Conservation (phyloP, 64 coral and sea anemone genomes). For the Catalaphyllia jardinei region DNA sequence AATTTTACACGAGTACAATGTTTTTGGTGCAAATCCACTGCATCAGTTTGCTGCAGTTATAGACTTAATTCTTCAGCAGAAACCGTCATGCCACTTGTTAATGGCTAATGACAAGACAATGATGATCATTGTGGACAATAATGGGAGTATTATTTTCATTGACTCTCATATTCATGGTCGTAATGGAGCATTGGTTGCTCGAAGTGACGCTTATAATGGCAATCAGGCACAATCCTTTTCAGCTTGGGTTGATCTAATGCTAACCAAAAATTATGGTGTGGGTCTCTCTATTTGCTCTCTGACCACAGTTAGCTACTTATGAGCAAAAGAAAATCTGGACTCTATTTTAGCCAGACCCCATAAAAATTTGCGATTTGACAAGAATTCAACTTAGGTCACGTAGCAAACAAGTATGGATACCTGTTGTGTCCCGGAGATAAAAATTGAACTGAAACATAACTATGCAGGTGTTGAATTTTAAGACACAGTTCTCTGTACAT, state of each 20-base stretch:
- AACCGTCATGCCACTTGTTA: neutral
- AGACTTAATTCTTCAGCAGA: neutral
- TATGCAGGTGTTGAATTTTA: too few species aligned
- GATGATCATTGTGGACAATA: neutral
- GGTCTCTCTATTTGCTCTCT: conserved; percentile 15
- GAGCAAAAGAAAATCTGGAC: neutral
- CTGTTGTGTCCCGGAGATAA: too few species aligned
- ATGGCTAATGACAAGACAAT: neutral
- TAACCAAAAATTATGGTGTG: neutral
- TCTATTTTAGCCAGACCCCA: too few species aligned
- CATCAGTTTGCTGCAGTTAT: conserved; percentile 11
- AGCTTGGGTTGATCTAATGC: neutral
- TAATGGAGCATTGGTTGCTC: conserved; percentile 16
- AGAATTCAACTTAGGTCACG: too few species aligned
- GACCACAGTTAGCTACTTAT: neutral
- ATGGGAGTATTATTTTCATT: neutral
- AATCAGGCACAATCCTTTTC: neutral
- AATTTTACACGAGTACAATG: neutral
- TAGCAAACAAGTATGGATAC: too few species aligned
- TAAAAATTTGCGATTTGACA: too few species aligned
- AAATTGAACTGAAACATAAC: too few species aligned
- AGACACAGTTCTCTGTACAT: too few species aligned
- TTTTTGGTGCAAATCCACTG: conserved; percentile 30
- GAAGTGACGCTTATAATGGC: neutral
- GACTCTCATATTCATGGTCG: conserved; percentile 40